Conservation (phyloP, 2,113 vertebrate species). For the Acanthisitta chloris region DNA sequence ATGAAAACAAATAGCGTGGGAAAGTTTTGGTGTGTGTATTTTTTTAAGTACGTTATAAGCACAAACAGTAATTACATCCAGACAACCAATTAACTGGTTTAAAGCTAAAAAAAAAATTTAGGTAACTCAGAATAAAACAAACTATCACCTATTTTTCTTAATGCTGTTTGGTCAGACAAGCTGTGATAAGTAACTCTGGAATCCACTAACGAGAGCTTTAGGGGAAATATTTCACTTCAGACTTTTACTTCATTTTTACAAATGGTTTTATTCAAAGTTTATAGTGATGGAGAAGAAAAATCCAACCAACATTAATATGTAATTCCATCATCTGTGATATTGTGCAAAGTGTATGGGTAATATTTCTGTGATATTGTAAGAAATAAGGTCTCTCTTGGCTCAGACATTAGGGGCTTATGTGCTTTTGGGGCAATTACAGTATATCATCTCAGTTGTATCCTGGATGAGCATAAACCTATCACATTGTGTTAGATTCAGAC, state of each 20-base stretch:
- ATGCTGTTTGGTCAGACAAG: neutral
- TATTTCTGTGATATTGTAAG: neutral
- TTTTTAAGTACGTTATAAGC: constrained; percentile 25
- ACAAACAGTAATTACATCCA: constrained; percentile 49
- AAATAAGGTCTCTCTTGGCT: neutral
- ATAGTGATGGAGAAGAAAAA: neutral
- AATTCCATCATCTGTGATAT: neutral
- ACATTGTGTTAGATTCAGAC: neutral
- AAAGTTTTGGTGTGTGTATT: constrained; percentile 23
- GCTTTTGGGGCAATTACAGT: neutral
- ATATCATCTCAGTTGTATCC: neutral
- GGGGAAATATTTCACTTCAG: neutral
- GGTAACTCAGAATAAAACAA: neutral
- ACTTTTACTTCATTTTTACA: neutral
- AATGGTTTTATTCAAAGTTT: neutral
- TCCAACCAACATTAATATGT: neutral
- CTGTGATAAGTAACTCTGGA: neutral
- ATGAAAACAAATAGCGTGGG: constrained; percentile 56
- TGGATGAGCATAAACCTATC: neutral
- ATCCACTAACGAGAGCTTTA: neutral
- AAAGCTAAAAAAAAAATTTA: neutral
- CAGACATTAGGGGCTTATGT: neutral
- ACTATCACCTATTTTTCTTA: neutral
- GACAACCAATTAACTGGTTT: constrained; percentile 22
- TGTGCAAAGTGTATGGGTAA: neutral